Evolutionary conservation across 2,888 invertebrate species (phyloP), one percentile per base, ranked within the genome.

Genomic region (Miltochrista miniata): DNA sequence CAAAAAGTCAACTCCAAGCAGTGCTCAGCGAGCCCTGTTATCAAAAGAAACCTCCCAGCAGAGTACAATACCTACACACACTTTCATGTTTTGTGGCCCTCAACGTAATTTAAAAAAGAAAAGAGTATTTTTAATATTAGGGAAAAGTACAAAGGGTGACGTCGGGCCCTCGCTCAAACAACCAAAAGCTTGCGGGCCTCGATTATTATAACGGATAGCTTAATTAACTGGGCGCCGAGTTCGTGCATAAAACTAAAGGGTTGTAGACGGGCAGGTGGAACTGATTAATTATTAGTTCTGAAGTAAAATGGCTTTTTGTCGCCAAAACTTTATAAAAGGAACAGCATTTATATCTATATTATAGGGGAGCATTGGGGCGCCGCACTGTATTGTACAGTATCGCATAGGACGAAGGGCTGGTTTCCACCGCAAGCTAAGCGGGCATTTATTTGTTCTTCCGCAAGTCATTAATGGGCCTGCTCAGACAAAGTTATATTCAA

Each of bases 181-280:
- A 52, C 69, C 54, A 52, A 49, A 45, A 45, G 49, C 60, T 66
- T 45, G 42, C 49, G 48, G 53, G 31, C 45, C 42, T 51, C 56
- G 58, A 65, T 70, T 68, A 66, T 67, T 66, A 69, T 65, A 68
- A 68, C 54, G 68, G 64, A 66, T 64, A 60, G 59, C 70, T 76
- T 76, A 76, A 76, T 75, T 76, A 75, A 72, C 68, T 65, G 55
- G 39, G 40, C 45, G 51, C 49, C 50, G 48, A 42, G 58, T 48
- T 54, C 60, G 61, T 65, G 62, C 68, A 68, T 64, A 56, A 58
- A 52, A 57, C 45, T 49, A 51, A 33, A 37, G 7, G 9, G 18
- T 12, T 33, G 52, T 38, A 59, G 13, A 66, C 66, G 39, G 33
- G 50, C 54, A 45, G 31, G 10, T 24, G 4, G 24, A 13, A 34